A percentile compares a stretch with the other conserved stretches of the same genome.
phyloP scores from a whole-genome alignment of 2,888 invertebrate genomes.

The Acrobasis consociella region DNA sequence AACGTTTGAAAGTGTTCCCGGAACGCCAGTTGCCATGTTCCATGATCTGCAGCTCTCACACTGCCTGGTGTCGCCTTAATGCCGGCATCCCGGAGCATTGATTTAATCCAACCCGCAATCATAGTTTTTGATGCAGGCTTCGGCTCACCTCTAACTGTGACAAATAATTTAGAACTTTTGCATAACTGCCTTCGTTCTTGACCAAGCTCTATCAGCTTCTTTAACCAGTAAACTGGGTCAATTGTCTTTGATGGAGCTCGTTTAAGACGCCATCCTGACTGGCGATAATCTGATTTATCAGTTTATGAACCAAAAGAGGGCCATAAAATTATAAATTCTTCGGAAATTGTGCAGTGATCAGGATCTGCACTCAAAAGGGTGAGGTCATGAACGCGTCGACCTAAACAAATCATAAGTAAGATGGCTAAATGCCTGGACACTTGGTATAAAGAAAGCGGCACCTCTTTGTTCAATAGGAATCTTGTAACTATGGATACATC shows the following conservation, averaged over 20 bases:
- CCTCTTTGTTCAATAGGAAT: neutral
- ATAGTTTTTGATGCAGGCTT: neutral
- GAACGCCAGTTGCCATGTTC: conserved; percentile 6
- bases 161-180: neutral
- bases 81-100: neutral
- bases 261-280: conserved; percentile 18
- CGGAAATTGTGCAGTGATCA: neutral
- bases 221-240: conserved; percentile 16
- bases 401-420: conserved; percentile 8
- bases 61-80: neutral
- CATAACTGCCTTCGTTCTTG: neutral
- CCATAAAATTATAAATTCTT: conserved; percentile 22
- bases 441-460: neutral
- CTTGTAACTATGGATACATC: conserved; percentile 11
- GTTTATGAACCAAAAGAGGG: conserved; percentile 24
- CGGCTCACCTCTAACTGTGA: neutral
- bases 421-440: neutral
- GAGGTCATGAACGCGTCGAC: conserved; percentile 11
- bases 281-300: neutral
- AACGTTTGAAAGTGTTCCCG: neutral
- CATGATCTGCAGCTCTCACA: conserved; percentile 6
- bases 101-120: neutral
- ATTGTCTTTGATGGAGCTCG: neutral
- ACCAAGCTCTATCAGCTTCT: neutral
- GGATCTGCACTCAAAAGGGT: neutral